Evolutionary conservation across 2,888 invertebrate genomes (phyloP), one percentile per base, ranked within the genome.

Genomic region (Epinotia nisella): DNA sequence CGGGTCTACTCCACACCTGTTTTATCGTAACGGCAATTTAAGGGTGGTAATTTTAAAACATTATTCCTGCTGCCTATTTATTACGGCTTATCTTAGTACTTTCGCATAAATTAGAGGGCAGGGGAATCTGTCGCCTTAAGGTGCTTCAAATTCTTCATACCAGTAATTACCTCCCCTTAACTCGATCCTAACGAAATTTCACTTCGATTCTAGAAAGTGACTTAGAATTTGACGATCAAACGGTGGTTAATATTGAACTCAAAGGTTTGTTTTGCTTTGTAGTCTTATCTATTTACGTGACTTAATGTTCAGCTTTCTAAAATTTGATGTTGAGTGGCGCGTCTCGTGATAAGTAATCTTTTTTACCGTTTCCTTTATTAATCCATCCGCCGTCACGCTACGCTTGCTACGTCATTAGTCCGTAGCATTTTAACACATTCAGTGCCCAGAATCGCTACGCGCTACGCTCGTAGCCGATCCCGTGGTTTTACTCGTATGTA

Each of bases 21-120:
- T 78, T 80, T 58, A 75, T 78, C 77, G 80, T 79, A 80, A 78
- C 76, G 81, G 80, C 80, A 86, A 85, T 84, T 84, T 81, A 80
- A 80, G 80, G 82, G 83, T 80, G 83, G 86, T 87, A 84, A 87
- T 86, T 87, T 85, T 83, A 83, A 84, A 86, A 82, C 83, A 81
- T 82, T 86, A 85, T 84, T 85, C 80, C 82, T 82, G 80, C 77
- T 79, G 81, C 85, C 84, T 86, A 85, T 86, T 86, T 86, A 87
- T 85, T 80, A 85, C 81, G 76, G 75, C 81, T 87, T 87, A 87
- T 87, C 87, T 86, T 73, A 78, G 76, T 79, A 80, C 77, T 73
- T 69, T 69, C 62, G 80, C 82, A 85, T 87, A 83, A 87, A 87
- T 87, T 86, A 78, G 80, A 78, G 78, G 74, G 71, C 74, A 69